Base-by-base conservation (phyloP, 1,140 invertebrate genomes). In the Pteromalus puparum region DNA sequence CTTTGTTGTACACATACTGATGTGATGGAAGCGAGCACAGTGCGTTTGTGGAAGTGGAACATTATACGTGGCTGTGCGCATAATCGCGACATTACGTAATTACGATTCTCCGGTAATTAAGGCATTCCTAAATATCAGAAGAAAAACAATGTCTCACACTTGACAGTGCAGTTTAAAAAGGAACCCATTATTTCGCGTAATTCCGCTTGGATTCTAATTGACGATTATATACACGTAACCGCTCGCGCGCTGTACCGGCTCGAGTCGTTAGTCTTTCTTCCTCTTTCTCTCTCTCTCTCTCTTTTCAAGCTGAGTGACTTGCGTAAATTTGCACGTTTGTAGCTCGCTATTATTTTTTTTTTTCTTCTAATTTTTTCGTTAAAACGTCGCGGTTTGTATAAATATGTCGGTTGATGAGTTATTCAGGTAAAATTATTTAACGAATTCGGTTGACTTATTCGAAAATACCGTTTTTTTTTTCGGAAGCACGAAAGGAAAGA, bases 401-500 rank as follows among this genome's bases (percentile, higher is more conserved):
- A 53, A 53, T 53, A 53, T 46, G n/a, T n/a, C n/a, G n/a, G n/a
- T n/a, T n/a, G n/a, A n/a, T n/a, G n/a, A n/a, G n/a, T n/a, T n/a
- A n/a, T n/a, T n/a, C n/a, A n/a, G n/a, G n/a, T 34, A 34, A 34
- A 34, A 34, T 34, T 34, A 34, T 34, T 34, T 5, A 34, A 34
- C 30, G 6, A 34, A n/a, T 73, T 70, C n/a, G 24, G n/a, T 24
- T 9, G 28, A 26, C 67, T 70, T 70, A 26, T 24, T 48, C 3
- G 46, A 12, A n/a, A 28, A 30, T 13, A 13, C 24, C 6, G 10
- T 30, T 28, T 72, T 72, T 72, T 30, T n/a, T 61, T 61, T 53
- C 18, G 21, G 9, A n/a, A 42, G 10, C 1, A 2, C 26, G 21
- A 77, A 77, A 83, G 68, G 79, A 77, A 88, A 88, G n/a, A 18